Evolutionary conservation across 2,888 invertebrate species (phyloP).

Genomic region (Parochlus steinenii): DNA sequence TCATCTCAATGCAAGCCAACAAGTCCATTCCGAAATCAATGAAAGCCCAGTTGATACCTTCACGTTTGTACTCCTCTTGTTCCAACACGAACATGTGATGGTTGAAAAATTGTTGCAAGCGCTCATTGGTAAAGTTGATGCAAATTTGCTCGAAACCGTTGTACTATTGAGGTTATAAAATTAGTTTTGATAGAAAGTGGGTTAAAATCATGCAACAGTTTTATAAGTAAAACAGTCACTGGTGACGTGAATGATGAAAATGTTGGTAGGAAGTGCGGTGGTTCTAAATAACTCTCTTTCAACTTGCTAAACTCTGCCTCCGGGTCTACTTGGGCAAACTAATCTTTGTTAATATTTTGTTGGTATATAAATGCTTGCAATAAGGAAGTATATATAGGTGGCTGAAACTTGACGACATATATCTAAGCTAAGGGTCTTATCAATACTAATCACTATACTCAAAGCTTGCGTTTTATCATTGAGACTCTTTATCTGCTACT

Average conservation of each 20-base stretch:
- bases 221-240: neutral
- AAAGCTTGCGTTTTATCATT: slow-evolving; percentile 6
- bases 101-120: slow-evolving; percentile 88
- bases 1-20: slow-evolving; percentile 94
- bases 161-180: slow-evolving; percentile 37
- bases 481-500: slow-evolving; percentile 13
- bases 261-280: neutral
- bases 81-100: slow-evolving; percentile 89
- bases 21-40: slow-evolving; percentile 90
- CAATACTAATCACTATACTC: no score
- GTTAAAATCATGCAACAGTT: neutral
- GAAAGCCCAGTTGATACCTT: slow-evolving; percentile 85
- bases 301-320: no score
- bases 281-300: neutral
- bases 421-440: slow-evolving; percentile 6
- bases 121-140: slow-evolving; percentile 90
- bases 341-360: neutral
- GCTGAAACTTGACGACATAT: neutral
- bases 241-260: neutral
- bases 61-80: slow-evolving; percentile 82
- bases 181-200: no score
- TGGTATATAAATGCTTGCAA: no score
- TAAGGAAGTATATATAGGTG: no score
- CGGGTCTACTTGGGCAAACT: no score
- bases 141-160: slow-evolving; percentile 89